phyloP scores from a whole-genome alignment of 2,797 vertebrate species.

The Muscicapa comitata region DNA sequence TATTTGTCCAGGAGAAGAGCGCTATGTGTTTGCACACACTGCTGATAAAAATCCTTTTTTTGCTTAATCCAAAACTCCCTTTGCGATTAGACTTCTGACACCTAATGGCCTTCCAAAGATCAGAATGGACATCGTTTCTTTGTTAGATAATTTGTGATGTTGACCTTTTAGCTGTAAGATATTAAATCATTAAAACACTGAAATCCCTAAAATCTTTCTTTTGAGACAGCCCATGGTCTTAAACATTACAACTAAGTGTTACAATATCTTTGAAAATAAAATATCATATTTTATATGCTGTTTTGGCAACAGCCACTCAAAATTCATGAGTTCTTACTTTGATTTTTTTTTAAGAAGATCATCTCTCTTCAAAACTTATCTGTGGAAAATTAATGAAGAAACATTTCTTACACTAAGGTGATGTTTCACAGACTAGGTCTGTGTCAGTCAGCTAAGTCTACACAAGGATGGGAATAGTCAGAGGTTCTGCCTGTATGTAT shows the following conservation, averaged over 20 bases:
- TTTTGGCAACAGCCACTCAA: neutral
- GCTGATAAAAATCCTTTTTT: neutral
- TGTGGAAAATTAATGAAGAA: neutral
- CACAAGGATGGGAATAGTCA: neutral
- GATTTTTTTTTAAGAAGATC: neutral
- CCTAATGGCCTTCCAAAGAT: neutral
- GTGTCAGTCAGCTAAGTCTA: neutral
- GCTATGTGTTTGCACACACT: neutral
- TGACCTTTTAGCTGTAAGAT: neutral
- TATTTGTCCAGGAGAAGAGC: fast-evolving
- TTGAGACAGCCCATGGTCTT: neutral
- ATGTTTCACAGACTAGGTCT: neutral
- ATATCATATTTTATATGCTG: neutral
- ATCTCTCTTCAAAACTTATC: neutral
- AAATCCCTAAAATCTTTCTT: neutral
- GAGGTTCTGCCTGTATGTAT: neutral
- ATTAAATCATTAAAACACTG: neutral
- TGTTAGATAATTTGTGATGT: neutral
- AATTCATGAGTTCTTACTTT: neutral
- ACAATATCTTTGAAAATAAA: neutral
- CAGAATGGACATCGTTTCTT: neutral
- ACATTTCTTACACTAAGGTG: neutral
- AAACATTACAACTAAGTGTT: neutral
- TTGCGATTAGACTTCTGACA: neutral
- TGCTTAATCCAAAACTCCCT: neutral